A percentile compares a stretch with the other conserved stretches of the same genome.
Conservation (phyloP, 2,888 invertebrate species). For the Lutraria lutraria region DNA sequence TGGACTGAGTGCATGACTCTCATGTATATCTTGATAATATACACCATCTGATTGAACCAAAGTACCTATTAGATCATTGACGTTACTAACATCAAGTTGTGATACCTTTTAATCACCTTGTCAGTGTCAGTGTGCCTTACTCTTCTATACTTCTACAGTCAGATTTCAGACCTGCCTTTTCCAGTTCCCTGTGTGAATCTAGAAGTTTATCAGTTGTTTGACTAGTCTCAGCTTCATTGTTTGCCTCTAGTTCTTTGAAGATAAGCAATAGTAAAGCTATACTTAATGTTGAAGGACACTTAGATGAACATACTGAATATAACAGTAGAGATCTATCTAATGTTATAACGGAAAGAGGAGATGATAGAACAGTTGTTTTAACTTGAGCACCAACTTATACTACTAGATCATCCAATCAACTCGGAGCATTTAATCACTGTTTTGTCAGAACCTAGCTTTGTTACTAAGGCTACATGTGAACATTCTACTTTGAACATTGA, state of each 20-base stretch:
- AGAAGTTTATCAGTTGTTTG: neutral
- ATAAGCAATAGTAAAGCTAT: conserved; percentile 2
- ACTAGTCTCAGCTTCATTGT: neutral
- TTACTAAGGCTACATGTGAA: too few species aligned
- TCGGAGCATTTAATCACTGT: too few species aligned
- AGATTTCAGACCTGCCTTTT: neutral
- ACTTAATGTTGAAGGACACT: neutral
- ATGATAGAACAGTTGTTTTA: too few species aligned
- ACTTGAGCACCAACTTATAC: too few species aligned
- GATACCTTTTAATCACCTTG: neutral
- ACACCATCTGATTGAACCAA: neutral
- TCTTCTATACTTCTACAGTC: neutral
- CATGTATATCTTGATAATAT: neutral
- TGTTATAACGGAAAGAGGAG: neutral
- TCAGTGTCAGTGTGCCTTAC: neutral
- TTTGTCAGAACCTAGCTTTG: too few species aligned
- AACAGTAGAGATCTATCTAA: neutral
- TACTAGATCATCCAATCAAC: too few species aligned
- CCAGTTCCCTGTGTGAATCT: neutral
- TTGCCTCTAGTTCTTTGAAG: neutral
- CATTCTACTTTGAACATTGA: neutral
- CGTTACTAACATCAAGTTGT: neutral
- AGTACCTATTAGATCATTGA: neutral
- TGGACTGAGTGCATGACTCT: neutral
- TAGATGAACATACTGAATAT: neutral